Evolutionary conservation across 2,797 vertebrate species (phyloP), one percentile per base, ranked within the genome.

Genomic region (Acanthopagrus latus): DNA sequence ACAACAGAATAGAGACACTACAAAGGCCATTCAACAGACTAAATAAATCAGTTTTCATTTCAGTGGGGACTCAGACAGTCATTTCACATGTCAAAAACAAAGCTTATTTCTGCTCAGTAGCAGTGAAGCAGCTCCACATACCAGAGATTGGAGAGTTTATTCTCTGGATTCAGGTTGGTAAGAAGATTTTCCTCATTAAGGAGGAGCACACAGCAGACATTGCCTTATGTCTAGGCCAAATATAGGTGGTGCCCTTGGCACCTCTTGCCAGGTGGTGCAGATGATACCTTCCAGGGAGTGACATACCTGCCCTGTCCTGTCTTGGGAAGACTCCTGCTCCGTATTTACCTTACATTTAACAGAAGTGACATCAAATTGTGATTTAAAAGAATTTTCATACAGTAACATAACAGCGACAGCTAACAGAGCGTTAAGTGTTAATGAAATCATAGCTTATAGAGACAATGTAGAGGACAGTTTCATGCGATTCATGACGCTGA

Each of bases 171-270:
- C 20, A 62, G 25, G 57, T 14, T 71, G 48, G n/a, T 84, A 81
- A 85, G 70, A 3, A 68, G 84, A 76, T 79, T 72, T 80, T 21
- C 56, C 18, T 73, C 12, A 27, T 73, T 14, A 27, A 81, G 55
- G 41, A 86, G 29, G 2, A 44, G 57, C 65, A 64, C 58, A 33
- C 47, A 73, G 13, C 60, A 64, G 69, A 29, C 64, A 21, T n/a
- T 21, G 55, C 27, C 60, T 57, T 16, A n/a, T 59, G 41, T 52
- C 48, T 0, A 1, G 7, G 70, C 82, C 80, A 66, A 64, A 67
- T 55, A 44, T 41, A 81, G 84, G 78, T 72, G 78, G 41, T 76
- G 82, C 62, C 48, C 63, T 78, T 74, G 21, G 55, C 21, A 66
- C 50, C 23, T 23, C 52, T 38, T 55, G 13, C 57, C 74, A 83